These are phyloP conservation scores for Elaeidobius kamerunicus DNA, from an alignment of 2,888 invertebrate species.

Conservation along the genomic window DNA sequence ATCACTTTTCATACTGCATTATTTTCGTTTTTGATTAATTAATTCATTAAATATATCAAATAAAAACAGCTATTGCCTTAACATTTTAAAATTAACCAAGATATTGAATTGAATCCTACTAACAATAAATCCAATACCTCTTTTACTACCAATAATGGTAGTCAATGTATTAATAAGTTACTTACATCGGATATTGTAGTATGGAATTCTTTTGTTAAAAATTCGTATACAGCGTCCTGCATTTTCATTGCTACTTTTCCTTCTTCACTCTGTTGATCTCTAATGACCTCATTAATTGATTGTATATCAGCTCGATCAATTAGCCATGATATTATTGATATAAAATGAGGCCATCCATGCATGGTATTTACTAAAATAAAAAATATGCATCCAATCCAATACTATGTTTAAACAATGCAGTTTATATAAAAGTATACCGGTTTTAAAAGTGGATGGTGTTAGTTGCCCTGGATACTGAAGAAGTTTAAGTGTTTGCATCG, in stretches of 20 bases:
- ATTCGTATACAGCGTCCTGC: conserved; percentile 10
- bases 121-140: too few species aligned
- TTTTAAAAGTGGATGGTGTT: conserved; percentile 19
- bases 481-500: conserved; percentile 12
- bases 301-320: conserved; percentile 12
- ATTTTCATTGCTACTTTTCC: not conserved
- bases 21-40: too few species aligned
- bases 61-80: too few species aligned
- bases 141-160: too few species aligned
- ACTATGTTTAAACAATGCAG: too few species aligned
- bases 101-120: too few species aligned
- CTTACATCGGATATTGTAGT: not conserved
- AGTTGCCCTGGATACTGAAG: conserved; percentile 16
- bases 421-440: conserved; percentile 1
- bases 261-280: conserved; percentile 11
- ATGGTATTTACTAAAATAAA: conserved; percentile 16
- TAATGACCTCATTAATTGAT: not conserved
- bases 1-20: too few species aligned
- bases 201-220: conserved; percentile 1
- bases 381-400: not conserved
- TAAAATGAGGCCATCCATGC: conserved; percentile 24
- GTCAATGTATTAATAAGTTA: too few species aligned
- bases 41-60: too few species aligned
- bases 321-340: conserved; percentile 19
- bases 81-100: too few species aligned